Base-by-base conservation (phyloP, 2,888 invertebrate genomes). In the Rapana venosa region DNA sequence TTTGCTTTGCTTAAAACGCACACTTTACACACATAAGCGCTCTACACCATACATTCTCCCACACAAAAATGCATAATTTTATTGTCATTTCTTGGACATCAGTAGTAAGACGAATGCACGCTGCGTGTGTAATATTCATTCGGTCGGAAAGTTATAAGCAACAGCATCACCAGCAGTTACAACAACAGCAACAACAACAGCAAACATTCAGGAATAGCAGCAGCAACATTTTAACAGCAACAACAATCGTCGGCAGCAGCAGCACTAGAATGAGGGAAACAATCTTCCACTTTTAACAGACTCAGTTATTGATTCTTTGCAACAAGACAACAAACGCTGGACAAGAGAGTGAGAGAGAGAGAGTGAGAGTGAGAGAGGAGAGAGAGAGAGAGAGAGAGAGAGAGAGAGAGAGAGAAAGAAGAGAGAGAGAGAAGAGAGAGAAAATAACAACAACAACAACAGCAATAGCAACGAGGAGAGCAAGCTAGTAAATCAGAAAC, bases 351-450 rank as follows among this genome's bases (percentile, higher is more conserved):
- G 79, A 35, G 79, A 35, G 17, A 79, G 35, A 79, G 35, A 35
- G 79, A 79, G 13, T 13, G 35, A 79, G 77, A 77, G 77, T 6
- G 17, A 32, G 79, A 15, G 35, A 5, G 4, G 13, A 0, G 15
- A 32, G 11, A 32, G 32, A 15, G 15, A 32, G 4, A 32, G 35
- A 79, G 79, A 35, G 35, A 79, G 35, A 79, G 32, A 35, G 35
- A 8, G 79, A 17, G 79, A 1, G 79, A 17, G 79, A 11, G 32
- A 2, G 79, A 22, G 17, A 17, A 17, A 74, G 22, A 74, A 79
- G 35, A 79, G 79, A 79, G 79, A 79, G 35, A 79, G 79, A 79
- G 79, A 79, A 61, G 61, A 61, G 61, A 22, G 22, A 61, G 61
- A 20, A 2, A 1, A 61, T 61, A 22, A 61, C 22, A 22, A 61